Evolutionary conservation across 2,797 vertebrate genomes (phyloP), one percentile per base, ranked within the genome.

Genomic region (Diglossa cyanea): DNA sequence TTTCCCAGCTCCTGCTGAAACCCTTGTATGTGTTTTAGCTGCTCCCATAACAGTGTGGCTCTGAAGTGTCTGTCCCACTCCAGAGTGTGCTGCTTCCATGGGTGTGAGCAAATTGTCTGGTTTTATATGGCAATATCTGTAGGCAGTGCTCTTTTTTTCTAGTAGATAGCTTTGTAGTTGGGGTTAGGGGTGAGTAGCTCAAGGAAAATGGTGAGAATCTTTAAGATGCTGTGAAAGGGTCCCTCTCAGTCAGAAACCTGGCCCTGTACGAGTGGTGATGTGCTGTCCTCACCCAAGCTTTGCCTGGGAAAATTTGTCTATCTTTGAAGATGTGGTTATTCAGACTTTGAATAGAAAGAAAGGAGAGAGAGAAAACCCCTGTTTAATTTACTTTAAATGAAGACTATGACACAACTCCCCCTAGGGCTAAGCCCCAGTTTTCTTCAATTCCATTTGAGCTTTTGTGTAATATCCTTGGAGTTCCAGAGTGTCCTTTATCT

Each of bases 31-130:
- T 5, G 1, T 8, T 53, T 53, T 10, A 35, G 12, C 17, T 80
- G 33, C 12, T 63, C 30, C 21, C 2, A 14, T 14, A 16, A 3
- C 13, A 5, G 16, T 0, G 0, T 4, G 9, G 5, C 11, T 76
- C 25, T 16, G 19, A 53, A 37, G 30, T 11, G 7, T 10, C 53
- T 48, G 17, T 30, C 30, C 23, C 39, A 2, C 3, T 20, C 25
- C 12, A 9, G 17, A 26, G 3, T 3, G 7, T 12, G 77, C 39
- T 13, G 25, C 11, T 47, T 1, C 0, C 3, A 1, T 1, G 7
- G 2, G 4, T 9, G 26, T 51, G n/a, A 82, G 25, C 11, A 48
- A 76, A 23, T 13, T 13, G 3, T 7, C n/a, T 51, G 31, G 4
- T n/a, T 48, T 62, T n/a, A 7, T 33, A 6, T 16, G 31, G 28